A percentile compares a stretch with the other conserved stretches of the same genome.
These are phyloP conservation scores for Triplophysa bombifrons DNA, from an alignment of 2,797 vertebrate species.

Conservation along the genomic window DNA sequence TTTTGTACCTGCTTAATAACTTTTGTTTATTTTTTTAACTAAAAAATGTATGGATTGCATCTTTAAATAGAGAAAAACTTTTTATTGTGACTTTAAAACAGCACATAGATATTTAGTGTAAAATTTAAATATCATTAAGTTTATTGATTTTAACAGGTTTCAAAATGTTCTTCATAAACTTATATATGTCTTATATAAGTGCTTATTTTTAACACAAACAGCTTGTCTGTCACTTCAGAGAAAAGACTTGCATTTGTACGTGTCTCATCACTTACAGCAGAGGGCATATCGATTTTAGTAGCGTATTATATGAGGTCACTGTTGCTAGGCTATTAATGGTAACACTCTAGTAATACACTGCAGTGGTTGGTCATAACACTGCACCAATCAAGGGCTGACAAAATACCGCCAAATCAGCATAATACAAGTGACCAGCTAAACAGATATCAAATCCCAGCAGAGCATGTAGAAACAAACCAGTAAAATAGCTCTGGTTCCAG, in stretches of 20 bases:
- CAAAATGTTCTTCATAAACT: background rate
- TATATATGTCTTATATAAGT: background rate
- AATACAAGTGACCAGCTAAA: slow-evolving; percentile 13
- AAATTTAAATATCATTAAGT: background rate
- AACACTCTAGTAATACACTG: slow-evolving; percentile 28
- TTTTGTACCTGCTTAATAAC: too few species aligned
- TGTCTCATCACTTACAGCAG: slow-evolving; percentile 26
- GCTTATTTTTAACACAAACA: background rate
- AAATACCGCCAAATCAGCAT: slow-evolving; percentile 14
- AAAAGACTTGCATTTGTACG: slow-evolving; percentile 28
- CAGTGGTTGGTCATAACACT: slow-evolving; percentile 31
- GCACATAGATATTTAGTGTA: background rate
- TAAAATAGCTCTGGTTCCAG: slow-evolving; percentile 65
- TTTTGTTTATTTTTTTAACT: background rate
- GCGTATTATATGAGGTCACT: slow-evolving; percentile 44
- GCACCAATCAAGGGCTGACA: slow-evolving; percentile 13
- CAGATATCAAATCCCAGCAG: slow-evolving; percentile 15
- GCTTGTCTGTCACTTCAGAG: slow-evolving; percentile 1
- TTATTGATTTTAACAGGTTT: background rate
- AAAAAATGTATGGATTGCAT: background rate
- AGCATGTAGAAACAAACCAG: background rate
- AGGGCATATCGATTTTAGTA: slow-evolving; percentile 47
- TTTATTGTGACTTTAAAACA: background rate
- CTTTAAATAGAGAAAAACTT: background rate
- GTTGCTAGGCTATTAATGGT: slow-evolving; percentile 49